Percentiles rank a stretch among this genome's conserved stretches.
These are phyloP conservation scores for Tinea pellionella DNA, from an alignment of 2,888 invertebrate species.

Conservation along the genomic window DNA sequence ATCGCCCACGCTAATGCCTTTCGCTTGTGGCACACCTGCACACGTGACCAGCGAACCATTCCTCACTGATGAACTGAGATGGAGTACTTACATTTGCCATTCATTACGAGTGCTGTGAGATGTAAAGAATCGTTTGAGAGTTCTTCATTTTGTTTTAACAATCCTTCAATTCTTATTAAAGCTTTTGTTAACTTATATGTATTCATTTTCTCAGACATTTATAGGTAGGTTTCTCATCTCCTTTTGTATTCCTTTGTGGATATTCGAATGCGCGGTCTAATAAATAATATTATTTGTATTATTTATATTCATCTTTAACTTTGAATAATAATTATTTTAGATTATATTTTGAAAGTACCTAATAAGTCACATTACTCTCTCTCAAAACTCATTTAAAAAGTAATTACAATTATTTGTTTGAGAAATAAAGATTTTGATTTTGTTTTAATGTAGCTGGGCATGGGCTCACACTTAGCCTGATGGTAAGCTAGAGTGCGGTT, in stretches of 20 bases:
- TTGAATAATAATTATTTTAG: no score
- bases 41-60: conserved; percentile 47
- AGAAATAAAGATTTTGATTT: no score
- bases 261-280: not conserved
- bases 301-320: no score
- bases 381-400: not conserved
- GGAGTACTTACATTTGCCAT: conserved; percentile 6
- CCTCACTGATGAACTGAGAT: conserved; percentile 30
- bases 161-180: conserved; percentile 3
- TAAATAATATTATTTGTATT: not conserved
- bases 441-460: no score
- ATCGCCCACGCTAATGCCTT: conserved; percentile 59
- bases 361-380: not conserved
- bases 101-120: conserved; percentile 2
- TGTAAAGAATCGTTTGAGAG: conserved; percentile 7
- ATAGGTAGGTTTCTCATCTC: conserved; percentile 3
- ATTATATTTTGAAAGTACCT: no score
- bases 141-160: conserved; percentile 9
- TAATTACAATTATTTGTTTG: not conserved
- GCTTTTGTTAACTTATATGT: not conserved
- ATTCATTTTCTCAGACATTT: not conserved
- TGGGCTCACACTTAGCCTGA: no score
- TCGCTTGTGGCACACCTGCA: conserved; percentile 49
- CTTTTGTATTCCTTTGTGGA: not conserved
- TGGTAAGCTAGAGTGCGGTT: no score